Conservation (phyloP, 2,888 invertebrate genomes). For the Bhutanitis thaidina region DNA sequence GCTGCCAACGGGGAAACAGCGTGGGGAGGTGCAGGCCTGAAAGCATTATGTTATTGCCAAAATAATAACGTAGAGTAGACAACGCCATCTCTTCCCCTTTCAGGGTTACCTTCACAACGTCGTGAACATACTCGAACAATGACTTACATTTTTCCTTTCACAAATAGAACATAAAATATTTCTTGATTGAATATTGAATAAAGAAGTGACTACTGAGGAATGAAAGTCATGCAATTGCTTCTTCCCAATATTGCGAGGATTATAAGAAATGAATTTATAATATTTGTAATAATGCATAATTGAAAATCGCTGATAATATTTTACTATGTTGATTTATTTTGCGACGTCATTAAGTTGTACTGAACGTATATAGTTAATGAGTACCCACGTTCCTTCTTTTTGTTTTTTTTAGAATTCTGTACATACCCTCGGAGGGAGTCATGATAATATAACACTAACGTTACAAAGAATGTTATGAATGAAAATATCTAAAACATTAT, state of each 20-base stretch:
- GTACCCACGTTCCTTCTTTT: too few species aligned
- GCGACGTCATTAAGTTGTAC: too few species aligned
- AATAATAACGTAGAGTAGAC: slow-evolving; percentile 57
- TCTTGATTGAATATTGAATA: slow-evolving; percentile 15
- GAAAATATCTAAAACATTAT: too few species aligned
- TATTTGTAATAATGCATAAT: too few species aligned
- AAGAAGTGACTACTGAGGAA: slow-evolving; percentile 5
- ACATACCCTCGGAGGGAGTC: too few species aligned
- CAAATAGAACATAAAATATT: slow-evolving; percentile 15
- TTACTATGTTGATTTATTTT: too few species aligned
- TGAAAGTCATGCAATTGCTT: slow-evolving; percentile 1
- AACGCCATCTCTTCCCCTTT: slow-evolving; percentile 26
- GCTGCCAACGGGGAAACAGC: slow-evolving; percentile 44
- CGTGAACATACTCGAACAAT: slow-evolving; percentile 10
- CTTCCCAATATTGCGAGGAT: neutral
- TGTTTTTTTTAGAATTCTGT: too few species aligned
- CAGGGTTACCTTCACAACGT: slow-evolving; percentile 4
- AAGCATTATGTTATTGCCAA: slow-evolving; percentile 65
- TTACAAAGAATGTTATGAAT: too few species aligned
- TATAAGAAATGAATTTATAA: too few species aligned
- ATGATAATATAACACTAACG: too few species aligned
- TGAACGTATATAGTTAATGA: too few species aligned
- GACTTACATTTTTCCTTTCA: slow-evolving; percentile 19
- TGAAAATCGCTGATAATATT: too few species aligned
- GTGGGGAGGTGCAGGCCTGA: slow-evolving; percentile 44